phyloP scores from a whole-genome alignment of 2,113 vertebrate genomes.

The Speoplatyrhinus poulsoni region DNA sequence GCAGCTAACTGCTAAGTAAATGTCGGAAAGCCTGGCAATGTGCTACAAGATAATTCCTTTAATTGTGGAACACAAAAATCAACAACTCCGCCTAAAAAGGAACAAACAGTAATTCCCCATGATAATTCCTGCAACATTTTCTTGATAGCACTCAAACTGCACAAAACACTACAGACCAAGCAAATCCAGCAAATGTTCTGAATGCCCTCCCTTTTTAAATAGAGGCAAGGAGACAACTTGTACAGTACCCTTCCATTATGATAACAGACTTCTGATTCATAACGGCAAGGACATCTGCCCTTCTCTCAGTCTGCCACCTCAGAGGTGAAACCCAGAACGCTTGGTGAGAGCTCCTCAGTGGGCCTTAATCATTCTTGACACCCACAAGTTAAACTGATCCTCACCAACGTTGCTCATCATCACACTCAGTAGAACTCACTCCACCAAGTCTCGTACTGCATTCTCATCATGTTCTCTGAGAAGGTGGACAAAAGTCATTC shows the following conservation, averaged over 20 bases:
- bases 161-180: background rate
- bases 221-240: background rate
- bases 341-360: background rate
- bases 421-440: background rate
- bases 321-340: constrained; percentile 22
- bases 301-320: constrained; percentile 28
- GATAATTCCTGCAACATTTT: background rate
- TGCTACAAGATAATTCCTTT: background rate
- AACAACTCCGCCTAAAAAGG: background rate
- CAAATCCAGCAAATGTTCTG: background rate
- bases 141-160: background rate
- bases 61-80: background rate
- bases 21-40: background rate
- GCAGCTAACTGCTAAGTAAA: constrained; percentile 16
- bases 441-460: background rate
- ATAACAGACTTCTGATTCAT: constrained; percentile 33
- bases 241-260: background rate
- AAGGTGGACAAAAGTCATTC: background rate
- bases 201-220: constrained; percentile 1
- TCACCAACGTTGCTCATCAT: background rate
- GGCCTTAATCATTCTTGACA: background rate
- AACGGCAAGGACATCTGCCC: constrained; percentile 6
- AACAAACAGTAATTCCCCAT: too few relatives aligned
- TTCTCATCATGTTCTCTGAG: background rate
- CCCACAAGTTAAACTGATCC: background rate